These are phyloP conservation scores for Troides oblongomaculatus DNA, from an alignment of 2,888 invertebrate species.

Conservation along the genomic window DNA sequence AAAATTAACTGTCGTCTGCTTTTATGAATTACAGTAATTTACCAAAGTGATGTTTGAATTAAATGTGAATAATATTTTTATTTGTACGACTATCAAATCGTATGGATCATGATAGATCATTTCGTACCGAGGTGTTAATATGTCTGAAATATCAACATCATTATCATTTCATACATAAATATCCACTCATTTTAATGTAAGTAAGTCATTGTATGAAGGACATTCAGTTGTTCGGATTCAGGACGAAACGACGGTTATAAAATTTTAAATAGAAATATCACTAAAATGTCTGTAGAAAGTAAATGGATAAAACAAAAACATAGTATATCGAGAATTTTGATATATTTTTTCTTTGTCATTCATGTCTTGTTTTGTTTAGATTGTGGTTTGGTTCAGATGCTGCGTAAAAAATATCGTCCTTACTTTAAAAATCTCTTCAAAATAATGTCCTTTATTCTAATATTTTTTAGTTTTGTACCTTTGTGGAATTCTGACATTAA, in stretches of 20 bases:
- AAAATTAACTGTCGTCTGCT: no score
- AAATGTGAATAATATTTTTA: no score
- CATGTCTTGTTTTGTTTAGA: conserved; percentile 5
- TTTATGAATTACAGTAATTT: no score
- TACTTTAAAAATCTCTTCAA: neutral
- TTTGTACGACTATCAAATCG: no score
- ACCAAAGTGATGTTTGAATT: no score
- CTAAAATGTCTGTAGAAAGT: neutral
- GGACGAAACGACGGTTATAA: neutral
- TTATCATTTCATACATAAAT: neutral
- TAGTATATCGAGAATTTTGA: neutral
- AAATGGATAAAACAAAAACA: neutral
- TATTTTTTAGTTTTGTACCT: neutral
- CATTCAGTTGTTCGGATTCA: neutral
- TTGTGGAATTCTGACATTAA: neutral
- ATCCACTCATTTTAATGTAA: neutral
- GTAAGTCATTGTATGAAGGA: neutral
- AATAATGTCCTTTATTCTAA: neutral
- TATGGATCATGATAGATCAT: no score
- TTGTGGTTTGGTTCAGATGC: conserved; percentile 5
- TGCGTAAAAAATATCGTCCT: neutral
- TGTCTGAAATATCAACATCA: no score
- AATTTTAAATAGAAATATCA: neutral
- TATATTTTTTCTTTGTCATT: neutral
- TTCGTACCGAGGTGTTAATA: no score